These are phyloP conservation scores for Nerophis ophidion DNA, from an alignment of 2,113 vertebrate species.

Conservation along the genomic window DNA sequence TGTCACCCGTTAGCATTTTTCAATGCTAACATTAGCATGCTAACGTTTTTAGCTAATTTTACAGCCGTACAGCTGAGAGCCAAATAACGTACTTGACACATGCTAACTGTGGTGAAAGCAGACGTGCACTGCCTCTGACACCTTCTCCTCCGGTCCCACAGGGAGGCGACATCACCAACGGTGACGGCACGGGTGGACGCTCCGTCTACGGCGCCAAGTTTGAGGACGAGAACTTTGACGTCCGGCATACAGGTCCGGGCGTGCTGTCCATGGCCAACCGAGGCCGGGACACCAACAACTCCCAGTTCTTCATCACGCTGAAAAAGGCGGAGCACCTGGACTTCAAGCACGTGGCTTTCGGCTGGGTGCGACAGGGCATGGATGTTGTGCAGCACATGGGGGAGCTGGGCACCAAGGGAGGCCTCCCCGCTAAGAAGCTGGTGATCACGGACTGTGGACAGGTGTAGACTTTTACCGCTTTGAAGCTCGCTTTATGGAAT, in stretches of 20 bases:
- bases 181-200: constrained; percentile 83
- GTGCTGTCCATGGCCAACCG: constrained; percentile 89
- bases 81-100: no score
- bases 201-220: constrained; percentile 87
- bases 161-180: constrained; percentile 88
- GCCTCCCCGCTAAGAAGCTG: constrained; percentile 75
- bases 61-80: no score
- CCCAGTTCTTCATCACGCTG: constrained; percentile 93
- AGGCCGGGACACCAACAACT: constrained; percentile 86
- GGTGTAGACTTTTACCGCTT: constrained; percentile 55
- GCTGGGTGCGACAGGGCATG: constrained; percentile 87
- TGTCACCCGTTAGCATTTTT: no score
- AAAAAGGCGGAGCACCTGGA: constrained; percentile 89
- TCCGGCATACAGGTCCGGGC: constrained; percentile 85
- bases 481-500: background rate
- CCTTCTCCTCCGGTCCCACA: constrained; percentile 36
- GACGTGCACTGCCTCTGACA: background rate
- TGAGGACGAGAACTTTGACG: constrained; percentile 89
- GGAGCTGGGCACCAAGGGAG: constrained; percentile 79
- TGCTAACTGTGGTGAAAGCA: no score
- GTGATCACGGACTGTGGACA: constrained; percentile 85
- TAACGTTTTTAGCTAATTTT: no score
- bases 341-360: constrained; percentile 93
- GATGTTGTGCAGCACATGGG: constrained; percentile 84
- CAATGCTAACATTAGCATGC: no score